Evolutionary conservation across 92 coral and sea anemone genomes (phyloP), one percentile per base, ranked within the genome.

Genomic region (Isaurus tuberculatus): DNA sequence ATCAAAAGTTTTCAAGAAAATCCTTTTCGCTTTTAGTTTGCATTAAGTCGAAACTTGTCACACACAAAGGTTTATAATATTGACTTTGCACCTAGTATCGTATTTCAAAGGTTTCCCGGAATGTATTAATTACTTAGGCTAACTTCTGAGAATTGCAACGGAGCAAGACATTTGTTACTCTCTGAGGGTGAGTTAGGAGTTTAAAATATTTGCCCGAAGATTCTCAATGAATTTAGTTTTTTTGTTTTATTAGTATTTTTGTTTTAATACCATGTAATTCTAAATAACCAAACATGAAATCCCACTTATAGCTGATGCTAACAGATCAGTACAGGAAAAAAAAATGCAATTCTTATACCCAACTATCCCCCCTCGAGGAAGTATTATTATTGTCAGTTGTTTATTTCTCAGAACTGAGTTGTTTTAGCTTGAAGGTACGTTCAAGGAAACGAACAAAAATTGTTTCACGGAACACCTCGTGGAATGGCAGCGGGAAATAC

Each of bases 401-500:
- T 69, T 30, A 33, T 72, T 72, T 71, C 78, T 49, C 26, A 43
- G 78, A 42, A 72, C 8, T 10, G 25, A 14, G 36, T 20, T 32
- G 55, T 40, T 60, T 34, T 36, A 23, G 69, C 55, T 23, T 14
- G 26, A 57, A 63, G 19, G 8, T 60, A 20, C 6, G 46, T 60
- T 77, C 70, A 77, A 4, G 31, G 82, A 77, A 77, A 31, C n/a
- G 64, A 13, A 63, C 29, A 6, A 31, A 28, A 46, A 19, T 1
- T 14, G 49, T 26, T 49, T 73, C 64, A 5, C 1, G 29, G 64
- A 74, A 51, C 16, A 27, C 23, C 3, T 1, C 40, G 51, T 27
- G 17, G 36, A 73, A 73, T 46, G 80, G 73, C 67, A 66, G 89
- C 91, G 94, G 94, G 94, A 10, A 90, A 93, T 75, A n/a, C 79